These are phyloP conservation scores for Diabrotica undecimpunctata DNA, from an alignment of 1,140 invertebrate species.

Conservation along the genomic window DNA sequence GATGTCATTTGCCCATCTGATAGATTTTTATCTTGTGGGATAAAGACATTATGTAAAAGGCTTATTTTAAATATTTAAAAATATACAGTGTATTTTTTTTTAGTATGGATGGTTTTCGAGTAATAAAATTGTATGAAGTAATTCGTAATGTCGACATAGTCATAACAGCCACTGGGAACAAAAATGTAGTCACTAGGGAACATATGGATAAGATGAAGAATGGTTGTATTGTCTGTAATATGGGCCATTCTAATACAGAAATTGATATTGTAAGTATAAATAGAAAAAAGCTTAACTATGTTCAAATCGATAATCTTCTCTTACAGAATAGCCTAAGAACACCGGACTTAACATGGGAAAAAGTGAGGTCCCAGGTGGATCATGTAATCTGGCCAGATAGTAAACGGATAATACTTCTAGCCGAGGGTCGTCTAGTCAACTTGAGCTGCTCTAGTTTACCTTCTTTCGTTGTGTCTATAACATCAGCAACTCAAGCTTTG, in stretches of 20 bases:
- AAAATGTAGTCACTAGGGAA: slow-evolving; percentile 91
- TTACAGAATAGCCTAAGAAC: slow-evolving; percentile 85
- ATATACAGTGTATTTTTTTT: slow-evolving; percentile 29
- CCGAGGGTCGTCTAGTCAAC: slow-evolving; percentile 93
- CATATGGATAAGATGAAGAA: slow-evolving; percentile 98
- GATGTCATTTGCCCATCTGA: too few relatives aligned
- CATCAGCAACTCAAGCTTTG: slow-evolving; percentile 89
- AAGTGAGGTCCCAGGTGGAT: slow-evolving; percentile 94
- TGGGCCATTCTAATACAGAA: slow-evolving; percentile 98
- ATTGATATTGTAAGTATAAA: slow-evolving; percentile 82
- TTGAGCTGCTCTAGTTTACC: slow-evolving; percentile 95
- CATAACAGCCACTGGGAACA: slow-evolving; percentile 94
- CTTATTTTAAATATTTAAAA: too few relatives aligned
- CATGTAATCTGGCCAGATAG: slow-evolving; percentile 95
- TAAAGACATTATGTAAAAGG: too few relatives aligned
- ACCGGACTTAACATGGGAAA: slow-evolving; percentile 94
- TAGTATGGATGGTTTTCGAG: slow-evolving; percentile 96
- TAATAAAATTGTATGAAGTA: slow-evolving; percentile 94
- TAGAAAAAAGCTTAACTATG: neutral
- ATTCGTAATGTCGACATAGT: slow-evolving; percentile 91
- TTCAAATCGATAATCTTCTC: neutral
- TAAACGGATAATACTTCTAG: slow-evolving; percentile 86
- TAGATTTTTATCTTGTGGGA: too few relatives aligned
- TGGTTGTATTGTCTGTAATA: slow-evolving; percentile 95
- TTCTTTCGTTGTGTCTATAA: slow-evolving; percentile 95